A percentile compares a stretch with the other conserved stretches of the same genome.
Evolutionary conservation across 2,888 invertebrate genomes (phyloP).

Genomic region (Drepanosiphum platanoidis): DNA sequence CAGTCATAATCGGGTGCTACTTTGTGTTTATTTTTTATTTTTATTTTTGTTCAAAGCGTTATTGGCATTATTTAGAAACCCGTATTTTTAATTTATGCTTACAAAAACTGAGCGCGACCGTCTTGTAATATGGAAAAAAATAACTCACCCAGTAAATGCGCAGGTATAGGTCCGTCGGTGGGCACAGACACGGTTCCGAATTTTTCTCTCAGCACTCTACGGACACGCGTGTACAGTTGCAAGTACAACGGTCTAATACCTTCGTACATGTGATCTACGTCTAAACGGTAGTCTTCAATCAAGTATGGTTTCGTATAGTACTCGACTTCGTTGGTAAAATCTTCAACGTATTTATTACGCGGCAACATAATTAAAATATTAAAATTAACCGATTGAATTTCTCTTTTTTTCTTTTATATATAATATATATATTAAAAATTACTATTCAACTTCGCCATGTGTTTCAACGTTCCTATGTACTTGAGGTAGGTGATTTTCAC

Average conservation of each 20-base stretch:
- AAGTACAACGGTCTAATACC: conserved; percentile 83
- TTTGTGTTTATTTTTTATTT: too few relatives aligned
- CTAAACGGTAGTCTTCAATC: conserved; percentile 76
- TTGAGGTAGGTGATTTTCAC: conserved; percentile 73
- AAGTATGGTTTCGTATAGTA: conserved; percentile 76
- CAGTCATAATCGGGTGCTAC: too few relatives aligned
- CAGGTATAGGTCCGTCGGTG: conserved; percentile 78
- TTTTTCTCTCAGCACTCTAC: conserved; percentile 75
- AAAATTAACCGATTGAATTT: not conserved
- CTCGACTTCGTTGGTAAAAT: conserved; percentile 76
- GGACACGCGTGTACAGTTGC: conserved; percentile 84
- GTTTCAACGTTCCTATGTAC: conserved; percentile 76
- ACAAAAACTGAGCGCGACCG: too few relatives aligned
- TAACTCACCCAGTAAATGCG: conserved; percentile 75
- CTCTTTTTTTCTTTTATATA: not conserved
- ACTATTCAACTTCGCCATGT: conserved; percentile 77
- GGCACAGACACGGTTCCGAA: conserved; percentile 77
- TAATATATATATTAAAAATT: conserved; percentile 55
- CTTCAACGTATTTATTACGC: conserved; percentile 67
- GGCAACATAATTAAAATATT: not conserved
- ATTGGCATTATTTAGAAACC: too few relatives aligned
- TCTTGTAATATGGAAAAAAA: too few relatives aligned
- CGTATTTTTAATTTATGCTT: too few relatives aligned
- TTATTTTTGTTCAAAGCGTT: too few relatives aligned
- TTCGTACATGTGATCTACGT: conserved; percentile 76